Conservation (phyloP, 2,113 vertebrate species). For the Mormoops blainvillei region DNA sequence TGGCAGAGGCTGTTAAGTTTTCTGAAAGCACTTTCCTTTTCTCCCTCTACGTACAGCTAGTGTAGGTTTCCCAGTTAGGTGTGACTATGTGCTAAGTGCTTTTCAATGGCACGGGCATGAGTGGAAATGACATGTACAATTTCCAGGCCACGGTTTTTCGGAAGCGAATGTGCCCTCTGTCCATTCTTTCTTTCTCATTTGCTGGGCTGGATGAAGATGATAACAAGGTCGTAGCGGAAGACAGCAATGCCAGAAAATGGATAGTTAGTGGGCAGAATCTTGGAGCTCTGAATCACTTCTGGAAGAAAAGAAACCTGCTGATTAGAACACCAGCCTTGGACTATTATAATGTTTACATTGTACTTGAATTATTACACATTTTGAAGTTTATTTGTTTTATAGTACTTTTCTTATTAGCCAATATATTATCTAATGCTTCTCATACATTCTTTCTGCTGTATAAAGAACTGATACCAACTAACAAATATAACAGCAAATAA, state of each 20-base stretch:
- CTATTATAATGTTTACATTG: not conserved
- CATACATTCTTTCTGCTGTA: not conserved
- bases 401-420: not conserved
- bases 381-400: not conserved
- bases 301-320: not conserved
- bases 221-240: not conserved
- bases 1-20: not conserved
- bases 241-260: not conserved
- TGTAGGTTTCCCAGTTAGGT: not conserved
- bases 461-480: not conserved
- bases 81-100: not conserved
- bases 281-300: not conserved
- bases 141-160: not conserved
- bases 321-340: not conserved
- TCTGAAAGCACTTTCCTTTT: not conserved
- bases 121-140: not conserved
- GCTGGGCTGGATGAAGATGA: not conserved
- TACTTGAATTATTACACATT: not conserved
- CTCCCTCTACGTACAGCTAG: not conserved
- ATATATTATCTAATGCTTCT: not conserved
- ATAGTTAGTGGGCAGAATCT: not conserved
- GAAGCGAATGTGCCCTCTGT: not conserved
- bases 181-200: rapidly evolving
- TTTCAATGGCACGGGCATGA: rapidly evolving
- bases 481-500: not conserved